A percentile compares a stretch with the other conserved stretches of the same genome.
Evolutionary conservation across 2,113 vertebrate genomes (phyloP).

Genomic region (Vidua macroura): DNA sequence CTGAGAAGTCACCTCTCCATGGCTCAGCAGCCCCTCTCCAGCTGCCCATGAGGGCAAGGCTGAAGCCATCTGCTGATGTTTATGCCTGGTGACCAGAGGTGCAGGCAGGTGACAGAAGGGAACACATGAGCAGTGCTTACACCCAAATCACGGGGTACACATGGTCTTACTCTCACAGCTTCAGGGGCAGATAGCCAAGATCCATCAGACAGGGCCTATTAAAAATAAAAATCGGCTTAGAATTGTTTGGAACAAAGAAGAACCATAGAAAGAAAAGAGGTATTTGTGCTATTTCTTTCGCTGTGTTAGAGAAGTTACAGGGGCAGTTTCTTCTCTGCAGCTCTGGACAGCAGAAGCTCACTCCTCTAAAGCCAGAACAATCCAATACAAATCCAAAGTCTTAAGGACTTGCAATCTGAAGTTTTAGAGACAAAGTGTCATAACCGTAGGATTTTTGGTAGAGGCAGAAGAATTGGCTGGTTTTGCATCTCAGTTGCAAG

Average conservation of each 20-base stretch:
- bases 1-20: neutral
- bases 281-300: neutral
- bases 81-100: neutral
- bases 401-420: neutral
- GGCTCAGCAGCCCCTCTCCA: neutral
- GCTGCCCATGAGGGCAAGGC: neutral
- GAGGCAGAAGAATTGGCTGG: neutral
- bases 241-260: neutral
- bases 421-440: neutral
- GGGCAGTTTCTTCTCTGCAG: neutral
- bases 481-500: neutral
- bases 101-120: neutral
- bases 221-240: neutral
- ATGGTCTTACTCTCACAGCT: neutral
- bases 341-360: neutral
- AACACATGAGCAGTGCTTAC: neutral
- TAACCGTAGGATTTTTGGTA: neutral
- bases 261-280: neutral
- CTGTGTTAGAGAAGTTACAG: neutral
- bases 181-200: neutral
- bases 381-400: neutral
- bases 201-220: neutral
- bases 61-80: neutral
- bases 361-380: neutral
- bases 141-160: fast-evolving